Conservation (phyloP, 92 coral and sea anemone genomes). For the Hydrozoanthus gracilis region DNA sequence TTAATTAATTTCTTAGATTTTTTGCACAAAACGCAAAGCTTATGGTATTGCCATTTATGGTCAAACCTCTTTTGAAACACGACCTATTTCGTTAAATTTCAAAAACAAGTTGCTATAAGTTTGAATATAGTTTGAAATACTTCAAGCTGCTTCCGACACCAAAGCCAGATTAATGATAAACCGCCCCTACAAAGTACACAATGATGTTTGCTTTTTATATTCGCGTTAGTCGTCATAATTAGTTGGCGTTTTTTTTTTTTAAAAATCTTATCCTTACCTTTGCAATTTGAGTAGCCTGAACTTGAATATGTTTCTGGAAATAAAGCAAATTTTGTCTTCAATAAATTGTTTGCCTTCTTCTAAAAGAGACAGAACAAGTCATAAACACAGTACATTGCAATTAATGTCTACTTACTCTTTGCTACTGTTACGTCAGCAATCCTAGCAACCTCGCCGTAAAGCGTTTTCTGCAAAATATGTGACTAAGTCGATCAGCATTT, state of each 20-base stretch:
- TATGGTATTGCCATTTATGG: too few species aligned
- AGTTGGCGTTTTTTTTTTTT: background rate
- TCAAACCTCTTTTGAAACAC: too few species aligned
- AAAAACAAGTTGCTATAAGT: conserved; percentile 2
- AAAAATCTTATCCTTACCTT: background rate
- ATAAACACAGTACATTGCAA: background rate
- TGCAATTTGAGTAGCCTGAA: background rate
- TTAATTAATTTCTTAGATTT: background rate
- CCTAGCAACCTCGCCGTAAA: too few species aligned
- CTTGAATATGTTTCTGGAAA: background rate
- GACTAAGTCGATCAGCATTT: background rate
- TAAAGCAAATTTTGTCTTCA: background rate
- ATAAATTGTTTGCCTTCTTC: too few species aligned
- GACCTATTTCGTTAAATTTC: background rate
- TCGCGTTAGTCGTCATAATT: background rate
- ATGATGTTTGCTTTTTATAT: conserved; percentile 5
- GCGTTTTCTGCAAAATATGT: background rate
- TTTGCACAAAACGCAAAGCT: too few species aligned
- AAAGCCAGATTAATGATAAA: background rate
- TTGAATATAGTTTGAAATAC: conserved; percentile 5
- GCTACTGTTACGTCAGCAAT: background rate
- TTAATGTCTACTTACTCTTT: too few species aligned
- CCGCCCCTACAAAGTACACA: background rate
- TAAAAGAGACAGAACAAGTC: background rate
- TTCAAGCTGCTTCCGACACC: conserved; percentile 1